Base-by-base conservation (phyloP, 1,140 invertebrate species). In the Camponotus pennsylvanicus region DNA sequence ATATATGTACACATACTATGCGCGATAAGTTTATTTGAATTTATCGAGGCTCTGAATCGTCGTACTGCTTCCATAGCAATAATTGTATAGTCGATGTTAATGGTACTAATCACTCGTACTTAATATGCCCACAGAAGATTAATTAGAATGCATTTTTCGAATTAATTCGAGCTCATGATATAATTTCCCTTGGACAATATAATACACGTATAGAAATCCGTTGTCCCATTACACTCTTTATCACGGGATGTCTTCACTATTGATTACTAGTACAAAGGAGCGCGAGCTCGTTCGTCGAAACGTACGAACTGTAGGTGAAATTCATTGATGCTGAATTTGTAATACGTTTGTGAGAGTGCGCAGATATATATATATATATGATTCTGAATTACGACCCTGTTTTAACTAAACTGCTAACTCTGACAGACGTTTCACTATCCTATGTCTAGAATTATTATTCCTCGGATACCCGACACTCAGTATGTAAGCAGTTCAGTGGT, bases 1-100 rank as follows among this genome's bases (percentile, higher is more conserved):
- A n/a, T 49, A 55, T 45, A 75, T 42, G 64, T n/a, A 45, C 59
- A 61, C 37, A 66, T 40, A 59, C 27, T 27, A 27, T 27, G 27
- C 40, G 57, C 27, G 42, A 85, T 70, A 92, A 90, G 87, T 93
- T 93, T 91, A 87, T 91, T 94, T 92, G 93, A 91, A 94, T 93
- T 94, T 88, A 92, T 93, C 88, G 89, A 76, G 89, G 87, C 86
- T 86, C 92, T 92, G 92, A 94, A 93, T 92, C 90, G 91, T 90
- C 90, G 91, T 94, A 94, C 92, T 92, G 93, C 94, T 95, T 95
- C 93, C 92, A 95, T 94, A 95, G 93, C 93, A 94, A 95, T 95
- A 94, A 94, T 88, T 94, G 93, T 95, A 94, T 94, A 94, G 93
- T 94, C 87, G 93, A 94, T 94, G 93, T 94, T 94, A 92, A 92